These are phyloP conservation scores for Leucophenga maculata DNA, from an alignment of 2,888 invertebrate species.

Conservation along the genomic window DNA sequence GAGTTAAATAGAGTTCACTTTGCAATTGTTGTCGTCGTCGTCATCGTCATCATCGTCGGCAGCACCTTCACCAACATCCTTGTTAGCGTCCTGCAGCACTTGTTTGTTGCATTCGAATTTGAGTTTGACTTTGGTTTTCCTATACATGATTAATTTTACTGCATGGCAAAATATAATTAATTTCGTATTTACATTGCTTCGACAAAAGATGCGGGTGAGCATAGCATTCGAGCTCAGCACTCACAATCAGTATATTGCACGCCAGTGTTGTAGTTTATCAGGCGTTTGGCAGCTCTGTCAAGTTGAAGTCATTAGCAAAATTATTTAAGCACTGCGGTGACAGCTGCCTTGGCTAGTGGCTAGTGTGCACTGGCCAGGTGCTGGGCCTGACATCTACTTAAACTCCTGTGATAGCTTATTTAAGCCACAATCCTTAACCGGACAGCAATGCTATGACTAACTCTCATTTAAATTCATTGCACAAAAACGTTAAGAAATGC, in stretches of 20 bases:
- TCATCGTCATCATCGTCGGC: slow-evolving; percentile 47
- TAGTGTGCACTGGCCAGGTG: slow-evolving; percentile 41
- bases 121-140: slow-evolving; percentile 27
- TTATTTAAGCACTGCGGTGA: slow-evolving; percentile 56
- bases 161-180: slow-evolving; percentile 61
- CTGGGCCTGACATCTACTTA: slow-evolving; percentile 19
- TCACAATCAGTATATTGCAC: not conserved
- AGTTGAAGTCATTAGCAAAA: slow-evolving; percentile 58
- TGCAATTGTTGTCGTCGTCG: slow-evolving; percentile 38
- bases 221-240: not conserved
- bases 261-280: not conserved
- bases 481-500: slow-evolving; percentile 57
- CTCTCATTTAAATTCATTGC: slow-evolving; percentile 62
- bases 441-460: slow-evolving; percentile 33
- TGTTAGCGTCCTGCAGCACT: not conserved
- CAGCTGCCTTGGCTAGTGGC: slow-evolving; percentile 46
- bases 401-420: too few relatives aligned
- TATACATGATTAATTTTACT: slow-evolving; percentile 61
- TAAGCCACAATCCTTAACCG: too few relatives aligned
- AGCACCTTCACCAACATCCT: slow-evolving; percentile 15
- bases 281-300: not conserved
- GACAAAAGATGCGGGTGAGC: not conserved
- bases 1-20: slow-evolving; percentile 59
- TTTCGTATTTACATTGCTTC: slow-evolving; percentile 52
- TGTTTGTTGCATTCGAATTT: not conserved